These are phyloP conservation scores for Scyliorhinus canicula DNA, from an alignment of 2,797 vertebrate species.

Conservation along the genomic window DNA sequence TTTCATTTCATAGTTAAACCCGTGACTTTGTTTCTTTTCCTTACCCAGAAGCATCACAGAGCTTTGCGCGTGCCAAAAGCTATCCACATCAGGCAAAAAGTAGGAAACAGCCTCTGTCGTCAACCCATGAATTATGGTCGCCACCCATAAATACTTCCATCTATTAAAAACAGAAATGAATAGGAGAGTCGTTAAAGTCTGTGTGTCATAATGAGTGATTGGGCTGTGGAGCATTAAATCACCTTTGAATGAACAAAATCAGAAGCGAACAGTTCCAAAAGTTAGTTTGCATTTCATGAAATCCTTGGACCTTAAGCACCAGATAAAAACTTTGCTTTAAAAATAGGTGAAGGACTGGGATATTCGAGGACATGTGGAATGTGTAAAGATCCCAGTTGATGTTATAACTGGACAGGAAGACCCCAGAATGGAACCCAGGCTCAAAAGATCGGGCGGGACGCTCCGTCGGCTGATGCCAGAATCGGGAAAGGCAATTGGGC, in stretches of 20 bases:
- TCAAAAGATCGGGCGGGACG: too few species aligned
- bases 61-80: not conserved
- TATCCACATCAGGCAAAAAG: not conserved
- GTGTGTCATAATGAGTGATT: not conserved
- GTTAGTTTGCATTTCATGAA: not conserved
- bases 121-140: not conserved
- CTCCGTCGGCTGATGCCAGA: too few species aligned
- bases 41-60: conserved; percentile 14
- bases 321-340: not conserved
- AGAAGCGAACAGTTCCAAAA: not conserved
- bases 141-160: not conserved
- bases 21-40: not conserved
- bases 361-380: not conserved
- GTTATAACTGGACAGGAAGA: too few species aligned
- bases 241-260: not conserved
- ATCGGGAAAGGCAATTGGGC: too few species aligned
- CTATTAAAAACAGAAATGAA: not conserved
- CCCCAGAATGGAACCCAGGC: too few species aligned
- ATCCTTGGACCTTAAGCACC: not conserved
- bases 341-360: not conserved
- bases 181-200: not conserved
- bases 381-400: too few species aligned
- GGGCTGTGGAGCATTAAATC: not conserved
- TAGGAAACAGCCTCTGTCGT: not conserved
- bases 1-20: not conserved